A percentile compares a stretch with the other conserved stretches of the same genome.
Evolutionary conservation across 2,113 vertebrate genomes (phyloP).

Genomic region (Picathartes gymnocephalus): DNA sequence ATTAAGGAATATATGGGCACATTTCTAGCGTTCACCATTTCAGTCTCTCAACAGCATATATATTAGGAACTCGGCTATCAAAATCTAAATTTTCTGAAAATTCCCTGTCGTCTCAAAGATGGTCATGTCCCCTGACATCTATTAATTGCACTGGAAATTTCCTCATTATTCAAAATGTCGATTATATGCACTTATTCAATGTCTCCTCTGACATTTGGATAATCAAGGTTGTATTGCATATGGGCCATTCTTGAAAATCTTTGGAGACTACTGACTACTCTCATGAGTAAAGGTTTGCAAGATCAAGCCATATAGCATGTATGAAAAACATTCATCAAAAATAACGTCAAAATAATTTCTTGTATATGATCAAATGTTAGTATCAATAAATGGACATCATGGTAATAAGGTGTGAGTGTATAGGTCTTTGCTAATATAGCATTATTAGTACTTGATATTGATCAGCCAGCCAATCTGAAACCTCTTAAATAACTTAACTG

Average conservation of each 20-base stretch:
- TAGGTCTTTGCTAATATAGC: background rate
- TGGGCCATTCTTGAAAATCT: constrained; percentile 30
- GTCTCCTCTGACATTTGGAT: constrained; percentile 41
- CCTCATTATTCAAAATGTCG: constrained; percentile 48
- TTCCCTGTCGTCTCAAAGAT: background rate
- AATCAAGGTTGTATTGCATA: constrained; percentile 35
- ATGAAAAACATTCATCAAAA: background rate
- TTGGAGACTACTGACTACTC: constrained; percentile 25
- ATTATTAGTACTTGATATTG: constrained; percentile 12
- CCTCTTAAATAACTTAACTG: background rate
- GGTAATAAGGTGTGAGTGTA: background rate
- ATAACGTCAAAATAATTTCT: constrained; percentile 9
- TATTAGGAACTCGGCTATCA: background rate
- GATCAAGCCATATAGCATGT: background rate
- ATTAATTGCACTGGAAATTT: constrained; percentile 53
- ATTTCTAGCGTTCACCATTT: background rate
- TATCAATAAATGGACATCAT: background rate
- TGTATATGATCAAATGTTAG: constrained; percentile 2
- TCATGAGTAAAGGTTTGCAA: background rate
- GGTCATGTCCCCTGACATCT: constrained; percentile 42
- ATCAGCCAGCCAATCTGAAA: background rate
- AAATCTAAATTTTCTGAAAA: constrained; percentile 47
- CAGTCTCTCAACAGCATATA: background rate
- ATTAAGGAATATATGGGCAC: background rate
- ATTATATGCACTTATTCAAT: constrained; percentile 40